Conservation (phyloP, 2,888 invertebrate genomes). For the Clitarchus hookeri region DNA sequence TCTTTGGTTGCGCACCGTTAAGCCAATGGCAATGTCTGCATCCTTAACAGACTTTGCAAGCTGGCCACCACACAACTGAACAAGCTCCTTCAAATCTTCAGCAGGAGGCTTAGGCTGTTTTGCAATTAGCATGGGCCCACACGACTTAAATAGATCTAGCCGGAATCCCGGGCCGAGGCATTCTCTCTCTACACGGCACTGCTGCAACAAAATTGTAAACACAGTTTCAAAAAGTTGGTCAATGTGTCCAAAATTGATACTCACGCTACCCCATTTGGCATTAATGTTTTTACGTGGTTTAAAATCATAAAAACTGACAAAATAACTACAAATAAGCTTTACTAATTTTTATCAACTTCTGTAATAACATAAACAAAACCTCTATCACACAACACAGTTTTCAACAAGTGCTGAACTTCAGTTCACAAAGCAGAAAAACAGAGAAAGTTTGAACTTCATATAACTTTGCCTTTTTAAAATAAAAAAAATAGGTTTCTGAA, state of each 20-base stretch:
- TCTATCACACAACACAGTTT: neutral
- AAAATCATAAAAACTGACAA: too few species aligned
- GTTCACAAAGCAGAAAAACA: neutral
- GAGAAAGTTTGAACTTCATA: neutral
- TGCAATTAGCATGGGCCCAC: constrained; percentile 63
- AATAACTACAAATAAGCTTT: too few species aligned
- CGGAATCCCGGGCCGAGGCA: constrained; percentile 63
- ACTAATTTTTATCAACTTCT: too few species aligned
- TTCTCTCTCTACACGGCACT: constrained; percentile 59
- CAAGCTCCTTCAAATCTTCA: constrained; percentile 61
- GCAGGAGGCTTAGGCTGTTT: constrained; percentile 57
- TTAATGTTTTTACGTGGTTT: too few species aligned
- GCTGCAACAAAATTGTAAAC: constrained; percentile 52
- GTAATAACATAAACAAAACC: too few species aligned
- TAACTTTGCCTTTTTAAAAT: too few species aligned
- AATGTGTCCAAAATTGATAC: neutral
- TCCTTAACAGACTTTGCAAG: constrained; percentile 55
- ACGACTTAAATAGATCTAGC: constrained; percentile 63
- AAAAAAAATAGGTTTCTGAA: too few species aligned
- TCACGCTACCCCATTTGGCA: too few species aligned
- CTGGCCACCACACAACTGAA: constrained; percentile 62
- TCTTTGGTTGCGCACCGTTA: constrained; percentile 46
- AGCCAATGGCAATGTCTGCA: constrained; percentile 63
- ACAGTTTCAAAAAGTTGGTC: neutral
- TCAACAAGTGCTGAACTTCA: neutral